Percentiles rank a stretch among this genome's conserved stretches.
These are phyloP conservation scores for Metellina segmentata DNA, from an alignment of 2,888 invertebrate genomes.

Conservation along the genomic window DNA sequence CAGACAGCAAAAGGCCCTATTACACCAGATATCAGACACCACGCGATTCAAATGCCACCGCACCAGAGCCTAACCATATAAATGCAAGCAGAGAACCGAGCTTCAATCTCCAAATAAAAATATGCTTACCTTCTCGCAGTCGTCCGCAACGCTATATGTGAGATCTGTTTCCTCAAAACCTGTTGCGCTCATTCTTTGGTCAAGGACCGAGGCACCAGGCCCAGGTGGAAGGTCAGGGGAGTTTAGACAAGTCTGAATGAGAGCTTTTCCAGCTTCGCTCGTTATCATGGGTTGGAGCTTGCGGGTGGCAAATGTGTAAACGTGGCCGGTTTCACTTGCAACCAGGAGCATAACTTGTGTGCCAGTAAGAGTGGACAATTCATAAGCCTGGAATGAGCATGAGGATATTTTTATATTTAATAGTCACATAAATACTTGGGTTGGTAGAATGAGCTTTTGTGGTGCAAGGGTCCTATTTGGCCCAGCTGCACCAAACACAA, in stretches of 20 bases:
- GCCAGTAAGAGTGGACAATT: conserved; percentile 98
- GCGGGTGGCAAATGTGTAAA: conserved; percentile 99
- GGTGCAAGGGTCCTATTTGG: no score
- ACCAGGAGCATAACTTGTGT: conserved; percentile 99
- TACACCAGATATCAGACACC: no score
- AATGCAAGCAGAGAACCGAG: no score
- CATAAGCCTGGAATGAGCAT: conserved; percentile 91
- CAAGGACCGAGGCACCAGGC: conserved; percentile 83
- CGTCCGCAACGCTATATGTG: conserved; percentile 86
- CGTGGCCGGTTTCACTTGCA: conserved; percentile 99
- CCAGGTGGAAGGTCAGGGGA: conserved; percentile 88
- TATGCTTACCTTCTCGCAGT: conserved; percentile 74
- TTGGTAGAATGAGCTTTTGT: no score
- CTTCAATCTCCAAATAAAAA: neutral
- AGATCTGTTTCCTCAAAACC: conserved; percentile 99
- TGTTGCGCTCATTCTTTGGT: conserved; percentile 98
- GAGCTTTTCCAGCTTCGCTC: conserved; percentile 93
- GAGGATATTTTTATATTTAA: neutral
- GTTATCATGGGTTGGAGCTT: conserved; percentile 99
- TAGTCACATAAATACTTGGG: no score
- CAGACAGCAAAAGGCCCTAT: no score
- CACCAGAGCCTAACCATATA: no score
- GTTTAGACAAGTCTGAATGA: conserved; percentile 99
- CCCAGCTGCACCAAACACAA: no score
- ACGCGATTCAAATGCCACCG: no score